Conservation (phyloP, 2,888 invertebrate genomes). For the Anthophora plumipes region DNA sequence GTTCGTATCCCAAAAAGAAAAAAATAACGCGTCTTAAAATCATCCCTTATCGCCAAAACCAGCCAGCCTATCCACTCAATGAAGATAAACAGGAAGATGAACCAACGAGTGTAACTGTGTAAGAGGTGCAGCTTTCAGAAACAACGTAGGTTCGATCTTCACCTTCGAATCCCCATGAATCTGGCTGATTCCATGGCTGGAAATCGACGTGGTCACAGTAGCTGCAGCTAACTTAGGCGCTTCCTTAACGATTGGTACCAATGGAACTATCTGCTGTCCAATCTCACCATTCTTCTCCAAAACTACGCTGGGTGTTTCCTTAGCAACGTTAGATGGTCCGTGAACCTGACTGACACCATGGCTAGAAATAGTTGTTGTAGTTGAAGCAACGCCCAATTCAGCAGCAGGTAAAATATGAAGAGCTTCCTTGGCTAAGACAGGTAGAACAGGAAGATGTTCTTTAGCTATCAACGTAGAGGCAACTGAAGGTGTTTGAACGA, state of each 20-base stretch:
- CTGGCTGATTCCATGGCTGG: constrained; percentile 42
- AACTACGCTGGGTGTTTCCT: not conserved
- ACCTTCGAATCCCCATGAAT: constrained; percentile 47
- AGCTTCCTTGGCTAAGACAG: not conserved
- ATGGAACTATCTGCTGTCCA: not conserved
- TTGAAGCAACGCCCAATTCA: not conserved
- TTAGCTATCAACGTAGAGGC: constrained; percentile 15
- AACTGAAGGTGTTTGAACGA: constrained; percentile 12
- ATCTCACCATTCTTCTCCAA: not conserved
- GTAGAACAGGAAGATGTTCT: not conserved
- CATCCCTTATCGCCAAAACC: not conserved
- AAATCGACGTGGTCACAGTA: constrained; percentile 21
- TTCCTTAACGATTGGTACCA: not conserved
- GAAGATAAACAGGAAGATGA: constrained; percentile 7
- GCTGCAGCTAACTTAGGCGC: not conserved
- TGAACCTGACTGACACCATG: constrained; percentile 54
- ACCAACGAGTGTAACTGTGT: constrained; percentile 14
- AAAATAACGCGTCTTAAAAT: constrained; percentile 2
- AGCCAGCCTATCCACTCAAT: not conserved
- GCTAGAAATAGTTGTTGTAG: constrained; percentile 20
- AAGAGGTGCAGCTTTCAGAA: constrained; percentile 2
- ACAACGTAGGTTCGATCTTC: constrained; percentile 28
- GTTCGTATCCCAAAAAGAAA: constrained; percentile 15
- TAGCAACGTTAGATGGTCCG: not conserved
- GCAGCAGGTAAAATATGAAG: not conserved